Percentiles rank a stretch among this genome's conserved stretches.
Evolutionary conservation across 1,140 invertebrate species (phyloP).

Genomic region (Zaprionus ghesquierei): DNA sequence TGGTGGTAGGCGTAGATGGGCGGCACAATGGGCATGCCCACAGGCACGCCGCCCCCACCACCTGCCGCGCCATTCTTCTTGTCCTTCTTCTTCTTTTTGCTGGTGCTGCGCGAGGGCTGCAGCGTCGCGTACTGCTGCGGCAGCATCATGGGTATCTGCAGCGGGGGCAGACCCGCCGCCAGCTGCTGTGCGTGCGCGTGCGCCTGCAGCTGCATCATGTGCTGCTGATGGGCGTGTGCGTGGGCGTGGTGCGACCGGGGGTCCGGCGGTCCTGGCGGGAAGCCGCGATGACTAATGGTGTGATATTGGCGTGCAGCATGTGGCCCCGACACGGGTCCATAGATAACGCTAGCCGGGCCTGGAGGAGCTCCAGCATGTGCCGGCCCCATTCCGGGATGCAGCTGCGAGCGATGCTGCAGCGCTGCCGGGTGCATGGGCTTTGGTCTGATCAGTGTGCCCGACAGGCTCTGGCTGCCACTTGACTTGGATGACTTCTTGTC

Average conservation of each 20-base stretch:
- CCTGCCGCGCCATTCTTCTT: conserved; percentile 82
- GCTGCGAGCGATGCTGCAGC: conserved; percentile 66
- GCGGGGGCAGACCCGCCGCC: conserved; percentile 50
- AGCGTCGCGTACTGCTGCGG: conserved; percentile 80
- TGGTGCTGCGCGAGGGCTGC: conserved; percentile 76
- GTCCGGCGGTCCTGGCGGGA: conserved; percentile 47
- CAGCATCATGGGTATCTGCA: conserved; percentile 75
- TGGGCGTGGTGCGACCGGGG: conserved; percentile 47
- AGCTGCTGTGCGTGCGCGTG: conserved; percentile 44
- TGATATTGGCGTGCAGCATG: conserved; percentile 70
- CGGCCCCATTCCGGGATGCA: conserved; percentile 23
- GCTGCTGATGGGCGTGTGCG: conserved; percentile 28
- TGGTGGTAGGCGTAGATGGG: conserved; percentile 77
- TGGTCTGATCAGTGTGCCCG: conserved; percentile 79
- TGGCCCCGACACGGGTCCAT: conserved; percentile 57
- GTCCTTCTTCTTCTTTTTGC: conserved; percentile 86
- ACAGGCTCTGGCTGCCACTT: conserved; percentile 76
- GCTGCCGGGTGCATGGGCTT: conserved; percentile 77
- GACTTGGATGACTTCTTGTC: conserved; percentile 79
- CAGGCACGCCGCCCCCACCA: conserved; percentile 77
- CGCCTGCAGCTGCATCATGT: conserved; percentile 63
- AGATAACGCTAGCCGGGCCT: conserved; percentile 58
- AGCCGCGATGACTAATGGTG: conserved; percentile 81
- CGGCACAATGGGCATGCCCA: conserved; percentile 79
- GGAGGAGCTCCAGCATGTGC: conserved; percentile 22